Evolutionary conservation across 2,797 vertebrate species (phyloP), one percentile per base, ranked within the genome.

Genomic region (Gymnothorax reevesii): DNA sequence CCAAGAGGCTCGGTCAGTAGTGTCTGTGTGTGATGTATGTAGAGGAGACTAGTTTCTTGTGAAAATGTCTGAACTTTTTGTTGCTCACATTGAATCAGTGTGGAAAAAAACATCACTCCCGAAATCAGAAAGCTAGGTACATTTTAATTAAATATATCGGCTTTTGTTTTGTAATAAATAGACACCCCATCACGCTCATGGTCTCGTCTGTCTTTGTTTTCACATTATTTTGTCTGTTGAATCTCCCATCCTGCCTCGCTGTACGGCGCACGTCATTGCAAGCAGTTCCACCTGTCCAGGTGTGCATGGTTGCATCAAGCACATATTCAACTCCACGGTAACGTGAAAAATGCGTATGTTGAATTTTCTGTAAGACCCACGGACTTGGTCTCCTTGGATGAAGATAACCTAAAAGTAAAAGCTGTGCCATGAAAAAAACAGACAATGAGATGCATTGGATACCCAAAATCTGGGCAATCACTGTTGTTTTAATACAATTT

Each of bases 141-240:
- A 55, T 80, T 79, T 79, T 80, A 80, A 80, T 54, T 80, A 79
- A 52, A 79, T 79, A n/a, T 22, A 80, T 80, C 55, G 77, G 77
- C n/a, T 80, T 54, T 80, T 80, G 52, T 80, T 54, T 54, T 54
- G 49, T 80, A 80, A 80, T 80, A 80, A 80, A 80, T 80, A 80
- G 73, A 77, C 77, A 80, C 52, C 3, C 52, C 77, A 80, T 80
- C 77, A 55, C 77, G 10, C 20, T 55, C 77, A 80, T 80, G 77
- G 77, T 80, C 77, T 80, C 22, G 77, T 80, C 77, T 80, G 77
- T 80, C 73, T 77, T 42, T 54, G 77, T 80, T 80, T 80, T n/a
- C 77, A 54, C 77, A 80, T 80, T 55, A 80, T 22, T 17, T n/a
- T 80, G 77, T 80, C 52, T 80, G 52, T 80, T 54, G 17, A 42